Evolutionary conservation across 2,888 invertebrate species (phyloP), one percentile per base, ranked within the genome.

Genomic region (Emmelina monodactyla): DNA sequence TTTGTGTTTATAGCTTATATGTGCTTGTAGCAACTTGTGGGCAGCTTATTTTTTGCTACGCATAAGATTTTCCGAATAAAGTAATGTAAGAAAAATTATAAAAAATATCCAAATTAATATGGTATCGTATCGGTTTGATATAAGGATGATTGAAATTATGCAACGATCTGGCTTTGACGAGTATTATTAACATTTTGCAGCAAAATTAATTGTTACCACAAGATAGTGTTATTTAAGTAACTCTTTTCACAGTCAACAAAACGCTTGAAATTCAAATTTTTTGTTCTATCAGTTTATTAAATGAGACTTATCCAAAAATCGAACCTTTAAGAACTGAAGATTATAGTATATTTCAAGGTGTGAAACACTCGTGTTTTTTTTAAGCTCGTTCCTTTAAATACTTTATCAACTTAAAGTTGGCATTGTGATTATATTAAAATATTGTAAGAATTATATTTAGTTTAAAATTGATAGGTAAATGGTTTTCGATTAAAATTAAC

Each of bases 331-430:
- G 9, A 14, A 29, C 9, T 29, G 12, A 11, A 29, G 13, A 13
- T 16, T 28, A 25, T 25, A 30, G 28, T 38, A 38, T 22, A 40
- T 37, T 40, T 48, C 45, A 42, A 35, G 38, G 55, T 58, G 53
- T 56, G 43, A 47, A 52, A 55, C 54, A 56, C 54, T 43, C 43
- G 39, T 43, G 40, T 38, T 45, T 42, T 35, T 46, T 43, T 37
- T 39, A 43, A 39, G 34, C 41, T 43, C 51, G 55, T 58, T 55
- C 57, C 29, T 29, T 29, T 13, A 13, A 46, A 39, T 43, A 56
- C 63, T 71, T 70, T 60, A 59, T 69, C 75, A 71, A 75, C 78
- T 78, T 38, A 69, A 76, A 78, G 78, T 78, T 79, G 78, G 54
- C 68, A 67, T 70, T 78, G 78, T 78, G 76, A 76, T 66, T 61